Evolutionary conservation across 35 echinoderm and acorn worm species (phyloP).

Genomic region (Heliocidaris tuberculata): DNA sequence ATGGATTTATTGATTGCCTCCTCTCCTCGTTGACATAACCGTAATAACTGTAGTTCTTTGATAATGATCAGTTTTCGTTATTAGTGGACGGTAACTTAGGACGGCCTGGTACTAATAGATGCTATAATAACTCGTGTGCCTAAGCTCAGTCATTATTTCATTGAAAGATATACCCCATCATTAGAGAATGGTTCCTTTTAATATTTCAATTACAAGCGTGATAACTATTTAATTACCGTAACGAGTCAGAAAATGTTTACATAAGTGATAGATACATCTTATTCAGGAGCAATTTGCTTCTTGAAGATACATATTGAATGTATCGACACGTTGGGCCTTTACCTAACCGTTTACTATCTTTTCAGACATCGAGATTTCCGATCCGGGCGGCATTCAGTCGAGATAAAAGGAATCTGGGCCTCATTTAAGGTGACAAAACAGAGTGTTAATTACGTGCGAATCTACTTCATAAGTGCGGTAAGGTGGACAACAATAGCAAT

Average conservation of each 20-base stretch:
- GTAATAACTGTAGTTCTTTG: too few relatives aligned
- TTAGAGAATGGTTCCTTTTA: background rate
- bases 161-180: background rate
- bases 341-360: background rate
- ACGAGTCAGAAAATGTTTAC: background rate
- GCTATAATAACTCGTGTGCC: too few relatives aligned
- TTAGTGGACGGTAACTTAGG: too few relatives aligned
- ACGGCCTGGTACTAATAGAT: too few relatives aligned
- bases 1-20: too few relatives aligned
- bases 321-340: background rate
- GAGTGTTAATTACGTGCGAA: conserved; percentile 2
- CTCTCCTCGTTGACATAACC: too few relatives aligned
- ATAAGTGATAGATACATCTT: background rate
- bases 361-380: background rate
- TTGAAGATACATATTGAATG: background rate
- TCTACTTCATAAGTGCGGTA: background rate
- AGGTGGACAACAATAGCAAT: background rate
- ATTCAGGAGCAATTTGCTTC: background rate
- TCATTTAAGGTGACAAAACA: conserved; percentile 1
- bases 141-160: too few relatives aligned
- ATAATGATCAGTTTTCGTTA: too few relatives aligned
- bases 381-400: background rate
- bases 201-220: background rate
- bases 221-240: background rate
- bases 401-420: background rate